These are phyloP conservation scores for Papilio protenor DNA, from an alignment of 2,888 invertebrate species.

Conservation along the genomic window DNA sequence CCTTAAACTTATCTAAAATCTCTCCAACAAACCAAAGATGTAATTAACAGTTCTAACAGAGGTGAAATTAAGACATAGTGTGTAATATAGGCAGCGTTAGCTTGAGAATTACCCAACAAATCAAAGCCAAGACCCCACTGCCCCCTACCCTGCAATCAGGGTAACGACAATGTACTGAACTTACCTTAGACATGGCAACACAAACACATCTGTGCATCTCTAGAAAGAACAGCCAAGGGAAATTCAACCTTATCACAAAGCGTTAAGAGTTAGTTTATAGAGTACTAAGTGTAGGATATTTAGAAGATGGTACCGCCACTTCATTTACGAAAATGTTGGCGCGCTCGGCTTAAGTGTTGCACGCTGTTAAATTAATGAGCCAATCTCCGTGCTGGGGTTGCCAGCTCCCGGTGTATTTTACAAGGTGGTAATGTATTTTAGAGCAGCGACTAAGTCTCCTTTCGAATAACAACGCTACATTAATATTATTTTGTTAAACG, in stretches of 20 bases:
- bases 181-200: slow-evolving; percentile 57
- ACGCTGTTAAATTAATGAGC: slow-evolving; percentile 84
- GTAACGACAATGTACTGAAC: slow-evolving; percentile 69
- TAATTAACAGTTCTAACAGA: slow-evolving; percentile 47
- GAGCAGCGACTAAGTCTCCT: slow-evolving; percentile 52
- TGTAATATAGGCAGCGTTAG: slow-evolving; percentile 57
- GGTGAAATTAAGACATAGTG: slow-evolving; percentile 61
- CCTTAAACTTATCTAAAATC: neutral
- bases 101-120: slow-evolving; percentile 70
- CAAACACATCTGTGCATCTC: slow-evolving; percentile 43
- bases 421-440: slow-evolving; percentile 76
- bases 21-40: neutral
- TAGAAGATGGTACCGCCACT: slow-evolving; percentile 72
- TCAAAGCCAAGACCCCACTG: slow-evolving; percentile 63
- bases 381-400: slow-evolving; percentile 77
- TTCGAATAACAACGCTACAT: slow-evolving; percentile 35
- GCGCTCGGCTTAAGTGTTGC: slow-evolving; percentile 82
- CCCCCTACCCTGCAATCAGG: slow-evolving; percentile 62
- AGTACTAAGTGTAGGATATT: slow-evolving; percentile 44
- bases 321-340: slow-evolving; percentile 82
- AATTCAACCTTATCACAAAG: slow-evolving; percentile 43
- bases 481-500: slow-evolving; percentile 25
- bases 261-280: slow-evolving; percentile 16
- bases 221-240: slow-evolving; percentile 34
- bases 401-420: slow-evolving; percentile 76